phyloP scores from a whole-genome alignment of 2,888 invertebrate species.

The Junonia oenone region DNA sequence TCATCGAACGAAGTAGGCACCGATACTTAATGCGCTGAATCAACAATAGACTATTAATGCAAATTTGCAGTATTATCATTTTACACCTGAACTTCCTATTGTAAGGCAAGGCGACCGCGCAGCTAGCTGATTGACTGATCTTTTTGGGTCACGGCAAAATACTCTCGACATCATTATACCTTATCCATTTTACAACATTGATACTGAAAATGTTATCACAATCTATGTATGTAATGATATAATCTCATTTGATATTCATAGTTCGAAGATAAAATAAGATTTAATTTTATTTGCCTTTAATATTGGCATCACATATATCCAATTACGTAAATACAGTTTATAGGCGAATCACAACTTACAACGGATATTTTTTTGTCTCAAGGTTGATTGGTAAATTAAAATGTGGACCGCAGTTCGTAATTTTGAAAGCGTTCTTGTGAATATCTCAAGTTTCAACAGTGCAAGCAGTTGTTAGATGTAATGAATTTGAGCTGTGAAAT shows the following conservation, averaged over 20 bases:
- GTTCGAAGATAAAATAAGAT: background rate
- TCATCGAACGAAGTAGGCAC: conserved; percentile 41
- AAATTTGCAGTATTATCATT: conserved; percentile 53
- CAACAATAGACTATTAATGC: conserved; percentile 61
- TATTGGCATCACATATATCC: background rate
- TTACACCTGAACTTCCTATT: conserved; percentile 39
- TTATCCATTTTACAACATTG: conserved; percentile 10
- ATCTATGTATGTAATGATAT: background rate
- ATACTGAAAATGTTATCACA: background rate
- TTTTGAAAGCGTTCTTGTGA: conserved; percentile 25
- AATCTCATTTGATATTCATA: background rate
- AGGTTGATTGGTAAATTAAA: conserved; percentile 22
- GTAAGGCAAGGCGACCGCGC: conserved; percentile 22
- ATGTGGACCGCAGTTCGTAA: conserved; percentile 17
- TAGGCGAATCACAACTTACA: conserved; percentile 14
- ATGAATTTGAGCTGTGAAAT: conserved; percentile 53
- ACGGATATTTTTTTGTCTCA: conserved; percentile 23
- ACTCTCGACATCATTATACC: background rate
- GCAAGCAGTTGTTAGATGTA: conserved; percentile 39
- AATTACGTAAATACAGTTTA: conserved; percentile 11
- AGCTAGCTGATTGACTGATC: conserved; percentile 42
- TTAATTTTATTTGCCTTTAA: background rate
- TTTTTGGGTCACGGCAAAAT: conserved; percentile 53
- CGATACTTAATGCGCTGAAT: conserved; percentile 52
- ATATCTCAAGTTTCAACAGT: conserved; percentile 25